These are phyloP conservation scores for Leucozona laternaria DNA, from an alignment of 2,888 invertebrate species.

Conservation along the genomic window DNA sequence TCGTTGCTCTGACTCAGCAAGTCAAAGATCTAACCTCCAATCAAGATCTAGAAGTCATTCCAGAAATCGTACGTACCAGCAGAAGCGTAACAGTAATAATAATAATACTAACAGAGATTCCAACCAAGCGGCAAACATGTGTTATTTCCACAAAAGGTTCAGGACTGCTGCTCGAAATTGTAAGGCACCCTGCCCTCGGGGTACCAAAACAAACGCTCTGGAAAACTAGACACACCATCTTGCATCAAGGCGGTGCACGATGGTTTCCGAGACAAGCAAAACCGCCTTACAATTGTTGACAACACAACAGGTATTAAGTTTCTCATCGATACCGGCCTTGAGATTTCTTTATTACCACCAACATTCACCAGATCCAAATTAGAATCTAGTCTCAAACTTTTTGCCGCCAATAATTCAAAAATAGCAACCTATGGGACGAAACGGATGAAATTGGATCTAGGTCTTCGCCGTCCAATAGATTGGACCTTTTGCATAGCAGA, in stretches of 20 bases:
- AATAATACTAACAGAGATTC: no score
- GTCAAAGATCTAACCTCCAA: not conserved
- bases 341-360: not conserved
- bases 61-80: not conserved
- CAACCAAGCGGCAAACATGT: not conserved
- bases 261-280: not conserved
- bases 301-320: not conserved
- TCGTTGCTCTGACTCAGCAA: not conserved
- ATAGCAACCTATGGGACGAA: not conserved
- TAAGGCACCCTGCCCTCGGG: not conserved
- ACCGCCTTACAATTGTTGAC: not conserved
- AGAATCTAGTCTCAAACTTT: not conserved
- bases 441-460: not conserved
- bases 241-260: not conserved
- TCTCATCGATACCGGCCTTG: not conserved
- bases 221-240: not conserved
- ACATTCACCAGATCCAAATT: not conserved
- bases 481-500: not conserved
- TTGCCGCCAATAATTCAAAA: not conserved
- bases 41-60: not conserved
- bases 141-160: conserved; percentile 1
- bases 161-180: not conserved
- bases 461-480: not conserved
- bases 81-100: not conserved
- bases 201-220: not conserved